Percentiles rank a stretch among this genome's conserved stretches.
Evolutionary conservation across 1,140 invertebrate species (phyloP).

Genomic region (Phortica variegata): DNA sequence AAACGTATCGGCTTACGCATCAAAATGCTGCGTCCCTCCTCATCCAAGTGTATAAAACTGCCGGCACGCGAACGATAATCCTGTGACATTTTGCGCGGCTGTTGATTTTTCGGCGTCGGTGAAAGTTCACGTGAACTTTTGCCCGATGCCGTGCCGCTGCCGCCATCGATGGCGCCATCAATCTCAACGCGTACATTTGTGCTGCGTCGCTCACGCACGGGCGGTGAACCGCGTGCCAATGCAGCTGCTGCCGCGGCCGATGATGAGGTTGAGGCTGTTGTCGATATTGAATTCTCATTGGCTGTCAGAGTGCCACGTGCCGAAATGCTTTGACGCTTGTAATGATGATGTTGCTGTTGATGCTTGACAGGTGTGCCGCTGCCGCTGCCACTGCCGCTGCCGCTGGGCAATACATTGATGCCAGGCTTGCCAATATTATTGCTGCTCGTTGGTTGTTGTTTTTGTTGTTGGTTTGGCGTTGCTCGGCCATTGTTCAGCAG

Average conservation of each 20-base stretch:
- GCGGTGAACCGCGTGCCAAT: conserved; percentile 18
- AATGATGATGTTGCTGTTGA: conserved; percentile 7
- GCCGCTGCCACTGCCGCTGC: conserved; percentile 8
- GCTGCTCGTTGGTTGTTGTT: conserved; percentile 2
- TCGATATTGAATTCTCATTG: no score
- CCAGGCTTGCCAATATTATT: not conserved
- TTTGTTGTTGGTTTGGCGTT: not conserved
- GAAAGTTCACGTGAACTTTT: conserved; percentile 54
- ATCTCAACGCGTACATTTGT: conserved; percentile 45
- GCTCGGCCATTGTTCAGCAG: conserved; percentile 23
- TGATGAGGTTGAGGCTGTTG: no score
- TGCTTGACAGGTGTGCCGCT: conserved; percentile 37
- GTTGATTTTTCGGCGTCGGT: conserved; percentile 51
- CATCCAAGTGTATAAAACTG: conserved; percentile 52
- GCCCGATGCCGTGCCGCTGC: conserved; percentile 38
- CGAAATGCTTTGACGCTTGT: conserved; percentile 46
- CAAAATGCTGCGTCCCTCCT: conserved; percentile 48
- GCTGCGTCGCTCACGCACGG: conserved; percentile 29
- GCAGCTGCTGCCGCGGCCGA: no score
- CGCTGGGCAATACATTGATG: no score
- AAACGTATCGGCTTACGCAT: conserved; percentile 64
- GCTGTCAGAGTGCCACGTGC: conserved; percentile 11
- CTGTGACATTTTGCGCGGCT: conserved; percentile 50
- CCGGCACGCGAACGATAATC: conserved; percentile 53
- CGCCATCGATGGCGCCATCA: conserved; percentile 8